These are phyloP conservation scores for Lottia gigantea DNA, from an alignment of 2,888 invertebrate genomes.

Conservation along the genomic window DNA sequence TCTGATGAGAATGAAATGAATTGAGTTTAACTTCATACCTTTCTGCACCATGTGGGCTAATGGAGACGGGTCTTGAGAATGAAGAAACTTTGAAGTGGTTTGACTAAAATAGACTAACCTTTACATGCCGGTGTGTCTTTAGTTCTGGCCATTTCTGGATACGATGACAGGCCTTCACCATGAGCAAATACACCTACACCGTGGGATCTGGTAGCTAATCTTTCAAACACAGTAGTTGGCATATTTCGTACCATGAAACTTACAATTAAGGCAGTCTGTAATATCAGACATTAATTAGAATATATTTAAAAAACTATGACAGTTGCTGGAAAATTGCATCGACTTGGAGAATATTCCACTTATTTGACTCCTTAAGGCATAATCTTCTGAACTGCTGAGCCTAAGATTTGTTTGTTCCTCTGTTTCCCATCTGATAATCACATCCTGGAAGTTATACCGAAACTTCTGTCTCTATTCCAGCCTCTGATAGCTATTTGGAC, in stretches of 20 bases:
- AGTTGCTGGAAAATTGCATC: background rate
- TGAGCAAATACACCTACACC: conserved; percentile 41
- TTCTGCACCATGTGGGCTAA: no score
- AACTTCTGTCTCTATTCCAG: no score
- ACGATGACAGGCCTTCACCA: conserved; percentile 36
- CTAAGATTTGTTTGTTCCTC: no score
- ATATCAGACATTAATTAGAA: background rate
- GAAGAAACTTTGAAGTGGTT: background rate
- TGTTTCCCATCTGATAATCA: no score
- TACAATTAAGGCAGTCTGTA: conserved; percentile 36
- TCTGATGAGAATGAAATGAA: no score
- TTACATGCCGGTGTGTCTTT: conserved; percentile 34
- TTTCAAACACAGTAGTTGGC: conserved; percentile 34
- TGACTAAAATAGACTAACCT: conserved; percentile 10
- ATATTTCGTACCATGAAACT: conserved; percentile 37
- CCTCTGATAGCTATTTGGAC: no score
- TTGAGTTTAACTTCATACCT: no score
- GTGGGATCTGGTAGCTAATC: conserved; percentile 20
- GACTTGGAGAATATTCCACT: background rate
- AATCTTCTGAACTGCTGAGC: no score
- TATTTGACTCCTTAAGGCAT: no score
- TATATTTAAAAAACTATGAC: background rate
- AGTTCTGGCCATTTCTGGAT: conserved; percentile 29
- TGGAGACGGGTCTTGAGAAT: no score
- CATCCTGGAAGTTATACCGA: no score